A percentile compares a stretch with the other conserved stretches of the same genome.
Evolutionary conservation across 2,888 invertebrate genomes (phyloP).

Genomic region (Philonicus albiceps): DNA sequence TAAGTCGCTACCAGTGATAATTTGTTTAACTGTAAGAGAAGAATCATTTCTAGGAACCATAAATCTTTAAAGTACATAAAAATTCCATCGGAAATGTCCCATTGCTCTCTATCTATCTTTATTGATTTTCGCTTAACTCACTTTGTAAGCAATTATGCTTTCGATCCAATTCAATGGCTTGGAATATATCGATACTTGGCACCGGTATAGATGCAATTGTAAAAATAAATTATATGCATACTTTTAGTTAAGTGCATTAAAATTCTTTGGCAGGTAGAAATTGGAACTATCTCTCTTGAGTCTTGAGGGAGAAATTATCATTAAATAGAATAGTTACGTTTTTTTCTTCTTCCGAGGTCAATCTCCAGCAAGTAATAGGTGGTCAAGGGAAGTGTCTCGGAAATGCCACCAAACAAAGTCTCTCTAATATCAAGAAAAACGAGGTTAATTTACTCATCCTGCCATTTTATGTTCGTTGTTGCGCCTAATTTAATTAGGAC

Average conservation of each 20-base stretch:
- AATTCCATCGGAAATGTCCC: not conserved
- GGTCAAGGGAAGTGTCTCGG: not conserved
- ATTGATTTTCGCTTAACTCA: not conserved
- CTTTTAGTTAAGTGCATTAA: no score
- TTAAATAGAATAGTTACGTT: not conserved
- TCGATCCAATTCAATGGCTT: not conserved
- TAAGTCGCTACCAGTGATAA: not conserved
- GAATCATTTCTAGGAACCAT: not conserved
- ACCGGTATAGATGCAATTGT: not conserved
- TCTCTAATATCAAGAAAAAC: not conserved
- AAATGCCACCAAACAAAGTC: not conserved
- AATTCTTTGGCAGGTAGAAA: no score
- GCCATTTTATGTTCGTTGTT: not conserved
- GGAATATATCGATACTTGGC: not conserved
- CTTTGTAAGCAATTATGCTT: not conserved
- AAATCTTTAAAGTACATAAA: not conserved
- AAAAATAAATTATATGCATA: not conserved
- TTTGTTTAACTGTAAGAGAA: not conserved
- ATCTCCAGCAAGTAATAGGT: not conserved
- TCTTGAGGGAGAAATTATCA: not conserved
- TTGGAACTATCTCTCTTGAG: not conserved
- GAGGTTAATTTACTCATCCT: not conserved
- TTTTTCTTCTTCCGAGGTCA: not conserved
- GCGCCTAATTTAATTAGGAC: not conserved
- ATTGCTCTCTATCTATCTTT: not conserved